Conservation (phyloP, 2,888 invertebrate genomes). For the Tupiocoris notatus region DNA sequence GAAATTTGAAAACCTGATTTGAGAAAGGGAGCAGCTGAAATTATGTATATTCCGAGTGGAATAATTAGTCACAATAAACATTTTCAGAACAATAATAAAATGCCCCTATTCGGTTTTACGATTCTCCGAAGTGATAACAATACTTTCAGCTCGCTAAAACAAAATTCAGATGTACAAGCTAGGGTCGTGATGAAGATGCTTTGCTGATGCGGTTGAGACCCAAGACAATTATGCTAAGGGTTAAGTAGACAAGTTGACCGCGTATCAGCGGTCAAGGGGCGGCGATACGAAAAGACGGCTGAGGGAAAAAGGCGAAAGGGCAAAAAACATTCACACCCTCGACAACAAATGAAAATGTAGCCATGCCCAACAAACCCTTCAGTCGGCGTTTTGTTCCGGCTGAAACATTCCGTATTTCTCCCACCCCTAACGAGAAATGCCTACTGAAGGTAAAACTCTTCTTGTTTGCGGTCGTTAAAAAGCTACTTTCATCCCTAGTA, state of each 20-base stretch:
- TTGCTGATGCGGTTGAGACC: background rate
- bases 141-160: too few species aligned
- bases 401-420: slow-evolving; percentile 20
- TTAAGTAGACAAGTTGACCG: slow-evolving; percentile 27
- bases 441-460: background rate
- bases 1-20: too few species aligned
- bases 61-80: too few species aligned
- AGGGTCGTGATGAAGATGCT: slow-evolving; percentile 8
- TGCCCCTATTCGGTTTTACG: too few species aligned
- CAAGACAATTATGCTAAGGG: slow-evolving; percentile 29
- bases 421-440: too few species aligned
- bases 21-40: too few species aligned
- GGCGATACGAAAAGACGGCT: too few species aligned
- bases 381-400: slow-evolving; percentile 2
- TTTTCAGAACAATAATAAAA: too few species aligned
- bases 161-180: too few species aligned
- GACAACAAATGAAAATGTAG: slow-evolving; percentile 9
- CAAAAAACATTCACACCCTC: slow-evolving; percentile 19
- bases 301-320: background rate
- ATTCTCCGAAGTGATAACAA: too few species aligned
- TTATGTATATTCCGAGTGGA: too few species aligned
- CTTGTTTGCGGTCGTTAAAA: slow-evolving; percentile 33
- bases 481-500: slow-evolving; percentile 28
- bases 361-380: too few species aligned
- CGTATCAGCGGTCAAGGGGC: slow-evolving; percentile 18